These are phyloP conservation scores for Apistogramma diplotaenia DNA, from an alignment of 2,113 vertebrate species.

Conservation along the genomic window DNA sequence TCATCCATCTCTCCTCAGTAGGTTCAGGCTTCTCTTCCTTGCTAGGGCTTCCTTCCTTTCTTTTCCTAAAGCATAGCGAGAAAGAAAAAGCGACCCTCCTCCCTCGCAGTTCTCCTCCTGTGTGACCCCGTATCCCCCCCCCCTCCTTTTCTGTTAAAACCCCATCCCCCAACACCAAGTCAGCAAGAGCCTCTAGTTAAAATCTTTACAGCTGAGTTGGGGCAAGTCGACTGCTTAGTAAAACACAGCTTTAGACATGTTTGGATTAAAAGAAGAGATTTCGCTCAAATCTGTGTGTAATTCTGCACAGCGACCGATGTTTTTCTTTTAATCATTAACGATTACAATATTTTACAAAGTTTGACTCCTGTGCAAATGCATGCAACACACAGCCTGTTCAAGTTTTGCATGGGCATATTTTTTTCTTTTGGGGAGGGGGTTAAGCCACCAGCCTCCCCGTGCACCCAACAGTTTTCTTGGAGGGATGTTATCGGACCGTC, in stretches of 20 bases:
- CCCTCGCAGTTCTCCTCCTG: constrained; percentile 36
- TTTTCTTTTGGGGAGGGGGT: not conserved
- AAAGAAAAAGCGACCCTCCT: constrained; percentile 41
- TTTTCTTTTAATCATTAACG: not conserved
- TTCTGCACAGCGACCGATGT: not conserved
- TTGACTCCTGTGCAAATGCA: not conserved
- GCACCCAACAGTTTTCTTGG: not conserved
- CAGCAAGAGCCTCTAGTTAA: constrained; percentile 60
- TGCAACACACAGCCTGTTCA: not conserved
- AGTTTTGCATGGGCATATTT: not conserved
- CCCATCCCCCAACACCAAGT: constrained; percentile 60
- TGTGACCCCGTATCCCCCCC: constrained; percentile 67
- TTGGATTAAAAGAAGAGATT: constrained; percentile 16
- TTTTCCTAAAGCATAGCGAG: constrained; percentile 57
- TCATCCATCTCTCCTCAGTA: constrained; percentile 58
- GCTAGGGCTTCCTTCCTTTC: constrained; percentile 71
- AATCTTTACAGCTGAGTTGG: constrained; percentile 63
- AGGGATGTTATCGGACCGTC: not conserved
- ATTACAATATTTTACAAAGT: not conserved
- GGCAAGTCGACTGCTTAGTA: constrained; percentile 37
- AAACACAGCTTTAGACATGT: constrained; percentile 48
- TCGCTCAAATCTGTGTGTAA: not conserved
- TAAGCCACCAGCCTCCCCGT: not conserved
- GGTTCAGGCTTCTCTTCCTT: constrained; percentile 65
- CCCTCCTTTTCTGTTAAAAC: constrained; percentile 45